Conservation (phyloP, 2,113 vertebrate species). For the Microcebus lehilahytsara region DNA sequence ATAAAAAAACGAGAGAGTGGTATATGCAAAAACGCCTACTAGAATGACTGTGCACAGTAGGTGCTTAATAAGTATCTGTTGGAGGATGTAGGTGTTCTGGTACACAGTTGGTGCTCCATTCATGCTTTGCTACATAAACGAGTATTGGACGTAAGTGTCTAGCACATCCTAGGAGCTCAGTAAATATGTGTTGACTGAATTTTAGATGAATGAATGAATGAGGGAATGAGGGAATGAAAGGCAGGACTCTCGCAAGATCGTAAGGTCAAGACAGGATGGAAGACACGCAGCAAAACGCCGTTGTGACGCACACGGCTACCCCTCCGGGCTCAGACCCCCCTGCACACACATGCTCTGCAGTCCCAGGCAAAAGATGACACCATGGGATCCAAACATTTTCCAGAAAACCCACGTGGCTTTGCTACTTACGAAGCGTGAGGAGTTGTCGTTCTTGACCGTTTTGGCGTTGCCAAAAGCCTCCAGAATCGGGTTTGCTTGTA, state of each 20-base stretch:
- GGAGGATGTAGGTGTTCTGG: not conserved
- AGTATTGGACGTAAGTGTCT: not conserved
- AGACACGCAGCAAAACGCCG: not conserved
- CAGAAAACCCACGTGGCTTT: not conserved
- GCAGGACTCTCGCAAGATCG: not conserved
- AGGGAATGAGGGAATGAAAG: not conserved
- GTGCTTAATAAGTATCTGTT: not conserved
- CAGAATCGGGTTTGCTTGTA: constrained; percentile 98
- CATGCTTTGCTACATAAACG: not conserved
- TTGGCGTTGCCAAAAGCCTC: constrained; percentile 99
- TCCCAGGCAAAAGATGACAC: not conserved
- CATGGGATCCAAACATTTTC: rapidly evolving
- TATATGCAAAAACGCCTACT: not conserved
- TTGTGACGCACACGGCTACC: rapidly evolving
- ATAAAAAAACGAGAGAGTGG: not conserved
- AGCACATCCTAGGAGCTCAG: not conserved
- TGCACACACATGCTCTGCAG: rapidly evolving
- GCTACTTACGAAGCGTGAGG: constrained; percentile 96
- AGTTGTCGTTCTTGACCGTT: constrained; percentile 99
- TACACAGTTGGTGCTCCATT: not conserved
- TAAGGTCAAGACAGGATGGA: not conserved
- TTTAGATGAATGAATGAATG: not conserved
- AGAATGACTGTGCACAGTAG: not conserved
- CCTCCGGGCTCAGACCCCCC: not conserved
- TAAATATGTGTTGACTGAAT: not conserved